Conservation (phyloP, 1,140 invertebrate genomes). For the Cyrtorhinus lividipennis region DNA sequence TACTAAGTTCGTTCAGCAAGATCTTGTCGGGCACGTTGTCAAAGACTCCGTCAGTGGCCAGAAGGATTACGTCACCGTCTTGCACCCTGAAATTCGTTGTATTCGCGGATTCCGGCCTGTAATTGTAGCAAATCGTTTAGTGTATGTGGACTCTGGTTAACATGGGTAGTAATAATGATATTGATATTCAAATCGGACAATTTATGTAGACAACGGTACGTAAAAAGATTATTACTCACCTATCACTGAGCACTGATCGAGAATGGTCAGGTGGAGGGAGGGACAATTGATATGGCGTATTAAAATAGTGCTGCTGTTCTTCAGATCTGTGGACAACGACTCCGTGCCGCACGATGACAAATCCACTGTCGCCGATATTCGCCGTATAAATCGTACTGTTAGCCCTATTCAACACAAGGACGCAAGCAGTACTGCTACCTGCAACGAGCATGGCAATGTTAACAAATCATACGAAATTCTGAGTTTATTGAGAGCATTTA, state of each 20-base stretch:
- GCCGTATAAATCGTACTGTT: constrained; percentile 82
- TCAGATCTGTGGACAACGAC: constrained; percentile 79
- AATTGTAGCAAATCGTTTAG: too few species aligned
- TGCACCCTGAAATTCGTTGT: constrained; percentile 80
- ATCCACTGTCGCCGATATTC: constrained; percentile 97
- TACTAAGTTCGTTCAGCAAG: constrained; percentile 58
- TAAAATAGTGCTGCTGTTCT: constrained; percentile 97
- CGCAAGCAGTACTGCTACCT: constrained; percentile 95
- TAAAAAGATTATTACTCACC: constrained; percentile 37
- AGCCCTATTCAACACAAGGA: constrained; percentile 79
- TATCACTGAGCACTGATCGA: constrained; percentile 71
- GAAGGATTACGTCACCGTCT: constrained; percentile 86
- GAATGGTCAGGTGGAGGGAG: constrained; percentile 79
- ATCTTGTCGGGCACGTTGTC: constrained; percentile 90
- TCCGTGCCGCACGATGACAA: constrained; percentile 75
- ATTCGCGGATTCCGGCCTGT: constrained; percentile 77
- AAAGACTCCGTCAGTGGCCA: constrained; percentile 95
- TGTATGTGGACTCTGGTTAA: constrained; percentile 23
- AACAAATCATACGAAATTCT: background rate
- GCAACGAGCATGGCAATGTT: constrained; percentile 27
- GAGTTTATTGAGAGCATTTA: background rate
- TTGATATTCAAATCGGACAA: background rate
- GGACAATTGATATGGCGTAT: constrained; percentile 93
- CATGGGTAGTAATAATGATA: constrained; percentile 1
- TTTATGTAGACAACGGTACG: background rate